Base-by-base conservation (phyloP, 2,797 vertebrate genomes). In the Macropus fuliginosus region DNA sequence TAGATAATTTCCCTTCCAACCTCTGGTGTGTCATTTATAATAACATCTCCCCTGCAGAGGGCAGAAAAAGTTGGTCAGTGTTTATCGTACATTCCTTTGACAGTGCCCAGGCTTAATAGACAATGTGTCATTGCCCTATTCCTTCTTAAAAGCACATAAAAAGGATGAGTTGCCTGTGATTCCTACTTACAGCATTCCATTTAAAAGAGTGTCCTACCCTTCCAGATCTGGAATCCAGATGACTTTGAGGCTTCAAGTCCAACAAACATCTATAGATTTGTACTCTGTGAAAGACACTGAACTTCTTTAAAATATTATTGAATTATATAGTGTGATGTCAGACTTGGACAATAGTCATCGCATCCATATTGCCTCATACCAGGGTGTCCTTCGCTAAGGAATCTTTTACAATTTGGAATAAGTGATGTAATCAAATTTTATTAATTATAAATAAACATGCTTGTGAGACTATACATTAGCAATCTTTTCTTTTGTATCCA, bases 401-500 rank as follows among this genome's bases (percentile, higher is more conserved):
- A 95, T 95, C 95, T 93, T 93, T 59, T 95, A 3, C 91, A 94
- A 92, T 97, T 95, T 92, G 46, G 46, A 96, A 96, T 93, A 95
- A 93, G 34, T 66, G 40, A 96, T 55, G 18, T 96, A 91, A 96
- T 96, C 93, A 97, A 95, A 13, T 31, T 81, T 62, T 56, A 62
- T 95, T 96, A 93, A 52, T 55, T 94, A 34, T 54, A 96, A 97
- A 96, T 97, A 96, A 97, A 97, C 97, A 96, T 94, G 95, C 50
- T 90, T 92, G 12, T 91, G 54, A 46, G 34, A 89, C 55, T 56
- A 34, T 54, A 90, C 91, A n/a, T 91, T 66, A 31, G 56, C 94
- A 55, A 93, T 90, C 54, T 90, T 92, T 95, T n/a, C 56, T 91
- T 54, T 31, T 94, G 81, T 57, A 93, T 94, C 92, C 54, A 59